phyloP scores from a whole-genome alignment of 1,140 invertebrate genomes.

The Microplitis demolitor region DNA sequence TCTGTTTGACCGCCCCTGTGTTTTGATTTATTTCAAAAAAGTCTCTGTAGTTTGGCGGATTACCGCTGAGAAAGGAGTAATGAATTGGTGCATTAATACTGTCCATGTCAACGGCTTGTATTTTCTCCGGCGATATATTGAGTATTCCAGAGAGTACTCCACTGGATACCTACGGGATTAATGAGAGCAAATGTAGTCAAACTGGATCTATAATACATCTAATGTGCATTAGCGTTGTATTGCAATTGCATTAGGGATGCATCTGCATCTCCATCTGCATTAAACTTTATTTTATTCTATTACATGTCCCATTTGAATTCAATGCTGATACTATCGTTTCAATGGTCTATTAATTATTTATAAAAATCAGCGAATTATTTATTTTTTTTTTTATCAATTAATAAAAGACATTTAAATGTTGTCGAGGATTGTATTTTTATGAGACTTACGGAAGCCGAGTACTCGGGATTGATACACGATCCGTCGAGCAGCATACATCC shows the following conservation, averaged over 20 bases:
- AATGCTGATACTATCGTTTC: too few relatives aligned
- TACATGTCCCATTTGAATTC: too few relatives aligned
- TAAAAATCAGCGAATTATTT: too few relatives aligned
- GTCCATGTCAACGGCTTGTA: conserved; percentile 87
- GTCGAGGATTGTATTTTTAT: neutral
- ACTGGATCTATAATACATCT: conserved; percentile 12
- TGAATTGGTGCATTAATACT: conserved; percentile 80
- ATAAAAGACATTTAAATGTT: neutral
- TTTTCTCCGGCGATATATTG: conserved; percentile 83
- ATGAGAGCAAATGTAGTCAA: conserved; percentile 2
- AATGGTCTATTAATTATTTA: too few relatives aligned
- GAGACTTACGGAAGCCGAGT: conserved; percentile 69
- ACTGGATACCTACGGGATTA: conserved; percentile 70
- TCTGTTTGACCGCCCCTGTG: conserved; percentile 80
- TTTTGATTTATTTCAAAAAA: conserved; percentile 84
- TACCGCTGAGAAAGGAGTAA: conserved; percentile 82
- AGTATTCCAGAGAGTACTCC: conserved; percentile 81
- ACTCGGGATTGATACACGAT: conserved; percentile 83
- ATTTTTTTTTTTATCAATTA: too few relatives aligned
- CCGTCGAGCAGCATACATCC: conserved; percentile 79
- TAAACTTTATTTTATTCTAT: too few relatives aligned
- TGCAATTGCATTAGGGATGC: neutral
- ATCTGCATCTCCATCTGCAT: too few relatives aligned
- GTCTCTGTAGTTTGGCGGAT: conserved; percentile 73
- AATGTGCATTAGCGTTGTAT: conserved; percentile 6